Evolutionary conservation across 2,113 vertebrate species (phyloP).

Genomic region (Macroglossus sobrinus): DNA sequence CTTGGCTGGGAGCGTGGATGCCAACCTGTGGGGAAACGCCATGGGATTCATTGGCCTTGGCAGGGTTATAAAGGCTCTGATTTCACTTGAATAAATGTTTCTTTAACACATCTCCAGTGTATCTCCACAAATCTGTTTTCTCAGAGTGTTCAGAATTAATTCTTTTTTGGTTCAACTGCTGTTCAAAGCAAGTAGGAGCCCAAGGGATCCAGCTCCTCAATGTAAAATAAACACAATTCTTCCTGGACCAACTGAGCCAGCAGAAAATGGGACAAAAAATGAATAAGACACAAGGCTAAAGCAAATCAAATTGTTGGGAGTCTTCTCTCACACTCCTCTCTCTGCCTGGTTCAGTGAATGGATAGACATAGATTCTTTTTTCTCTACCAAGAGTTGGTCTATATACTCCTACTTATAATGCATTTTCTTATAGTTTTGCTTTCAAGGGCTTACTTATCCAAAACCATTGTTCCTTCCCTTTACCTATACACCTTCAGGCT

Average conservation of each 20-base stretch:
- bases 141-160: slow-evolving; percentile 44
- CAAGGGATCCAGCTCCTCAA: slow-evolving; percentile 11
- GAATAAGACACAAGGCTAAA: slow-evolving; percentile 21
- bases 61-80: background rate
- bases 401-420: background rate
- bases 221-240: slow-evolving; percentile 62
- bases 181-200: slow-evolving; percentile 28
- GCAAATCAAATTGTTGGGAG: background rate
- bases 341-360: background rate
- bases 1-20: background rate
- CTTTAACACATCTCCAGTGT: slow-evolving; percentile 49
- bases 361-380: background rate
- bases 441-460: background rate
- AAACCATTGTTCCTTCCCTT: background rate
- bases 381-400: background rate
- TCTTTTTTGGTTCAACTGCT: slow-evolving; percentile 43
- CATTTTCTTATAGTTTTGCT: background rate
- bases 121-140: slow-evolving; percentile 54
- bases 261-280: slow-evolving; percentile 38
- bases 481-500: background rate
- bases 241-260: slow-evolving; percentile 20
- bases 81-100: slow-evolving; percentile 46
- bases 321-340: background rate
- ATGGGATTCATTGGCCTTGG: background rate
- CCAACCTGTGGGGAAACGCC: background rate